Evolutionary conservation across 2,113 vertebrate genomes (phyloP), one percentile per base, ranked within the genome.

Genomic region (Oncorhynchus nerka): DNA sequence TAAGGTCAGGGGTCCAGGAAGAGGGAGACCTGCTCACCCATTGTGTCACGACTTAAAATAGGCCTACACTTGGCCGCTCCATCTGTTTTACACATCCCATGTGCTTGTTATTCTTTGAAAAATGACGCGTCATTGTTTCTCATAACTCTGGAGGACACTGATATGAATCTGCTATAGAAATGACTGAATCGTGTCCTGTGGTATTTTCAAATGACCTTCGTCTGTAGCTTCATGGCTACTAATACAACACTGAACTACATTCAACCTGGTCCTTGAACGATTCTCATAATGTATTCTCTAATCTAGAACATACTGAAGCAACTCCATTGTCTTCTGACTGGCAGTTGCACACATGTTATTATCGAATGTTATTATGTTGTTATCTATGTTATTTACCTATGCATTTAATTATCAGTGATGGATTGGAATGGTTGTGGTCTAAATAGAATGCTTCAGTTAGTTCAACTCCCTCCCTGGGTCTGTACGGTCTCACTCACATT

Each of bases 401-500:
- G 20, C 67, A 68, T 62, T 55, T 55, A 24, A n/a, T 24, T 24
- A 62, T 62, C n/a, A 62, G 59, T 9, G 59, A 62, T 24, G 59
- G 3, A 26, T 26, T n/a, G 24, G 62, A 64, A 26, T n/a, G 26
- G 62, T 26, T 22, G 15, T 20, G 1, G 6, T 64, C n/a, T 22
- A 64, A 64, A 26, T 4, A 11, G 19, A 64, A 13, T 74, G 32
- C 28, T 7, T 45, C 13, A 48, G 39, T 45, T 45, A 45, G 39
- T 45, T 45, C 39, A 55, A 55, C 51, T 45, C 39, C 7, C 3
- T 73, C n/a, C 39, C 30, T 45, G 22, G 22, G 13, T 11, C 16
- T 28, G 2, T 61, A 28, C 16, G 28, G 12, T 79, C 66, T 5
- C 80, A 91, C 93, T 93, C 79, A 93, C 93, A 24, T 79, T 82